Conservation (phyloP, 1,140 invertebrate species). For the Stenopsyche tienmushanensis region DNA sequence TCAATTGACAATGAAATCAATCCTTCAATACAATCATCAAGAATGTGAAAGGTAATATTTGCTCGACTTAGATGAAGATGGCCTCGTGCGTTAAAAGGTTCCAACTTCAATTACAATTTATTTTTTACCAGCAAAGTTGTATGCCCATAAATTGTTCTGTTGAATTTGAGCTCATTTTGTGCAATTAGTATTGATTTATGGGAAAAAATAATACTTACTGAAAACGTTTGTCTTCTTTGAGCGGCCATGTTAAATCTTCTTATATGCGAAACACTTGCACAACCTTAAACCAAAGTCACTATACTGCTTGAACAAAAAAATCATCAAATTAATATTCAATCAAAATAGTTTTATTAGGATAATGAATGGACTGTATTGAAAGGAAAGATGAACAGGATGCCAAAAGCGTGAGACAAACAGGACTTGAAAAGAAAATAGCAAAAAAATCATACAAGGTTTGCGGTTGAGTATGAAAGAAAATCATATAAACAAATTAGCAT, state of each 20-base stretch:
- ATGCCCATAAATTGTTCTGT: background rate
- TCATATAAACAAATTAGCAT: no score
- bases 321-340: no score
- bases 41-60: constrained; percentile 17
- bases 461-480: no score
- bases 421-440: no score
- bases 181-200: no score
- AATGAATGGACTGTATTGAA: no score
- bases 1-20: constrained; percentile 7
- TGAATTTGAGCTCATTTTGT: background rate
- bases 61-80: background rate
- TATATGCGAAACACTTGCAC: background rate
- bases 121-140: background rate
- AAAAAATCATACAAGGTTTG: no score
- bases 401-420: no score
- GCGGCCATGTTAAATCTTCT: constrained; percentile 1
- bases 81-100: constrained; percentile 16
- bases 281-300: background rate
- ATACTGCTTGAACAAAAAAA: background rate
- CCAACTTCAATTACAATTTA: background rate
- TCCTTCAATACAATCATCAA: background rate
- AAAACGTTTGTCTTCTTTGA: background rate
- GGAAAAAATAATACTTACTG: constrained; percentile 15
- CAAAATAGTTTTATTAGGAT: no score
- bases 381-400: no score